Conservation (phyloP, 2,113 vertebrate genomes). For the Monarcha castaneiventris region DNA sequence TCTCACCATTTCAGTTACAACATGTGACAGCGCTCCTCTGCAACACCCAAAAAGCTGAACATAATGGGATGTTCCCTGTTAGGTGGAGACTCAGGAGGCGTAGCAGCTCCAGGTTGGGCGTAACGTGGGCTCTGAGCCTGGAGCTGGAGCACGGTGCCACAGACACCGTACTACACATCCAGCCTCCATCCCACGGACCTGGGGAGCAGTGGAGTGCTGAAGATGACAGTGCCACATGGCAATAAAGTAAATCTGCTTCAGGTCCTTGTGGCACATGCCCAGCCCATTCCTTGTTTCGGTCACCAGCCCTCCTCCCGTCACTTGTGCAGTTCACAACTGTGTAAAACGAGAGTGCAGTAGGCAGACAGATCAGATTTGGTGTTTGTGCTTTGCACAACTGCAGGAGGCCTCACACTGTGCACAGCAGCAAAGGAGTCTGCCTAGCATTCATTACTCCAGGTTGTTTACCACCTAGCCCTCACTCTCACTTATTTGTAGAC, state of each 20-base stretch:
- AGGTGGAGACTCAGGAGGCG: neutral
- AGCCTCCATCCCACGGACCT: neutral
- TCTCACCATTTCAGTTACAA: conserved; percentile 49
- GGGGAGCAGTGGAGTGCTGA: neutral
- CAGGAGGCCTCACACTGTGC: neutral
- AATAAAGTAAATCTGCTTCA: fast-evolving
- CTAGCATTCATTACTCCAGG: neutral
- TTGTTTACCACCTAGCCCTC: neutral
- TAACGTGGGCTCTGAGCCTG: neutral
- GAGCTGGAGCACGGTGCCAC: neutral
- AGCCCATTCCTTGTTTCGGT: neutral
- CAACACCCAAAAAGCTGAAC: neutral
- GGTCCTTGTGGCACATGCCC: neutral
- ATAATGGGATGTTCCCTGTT: neutral
- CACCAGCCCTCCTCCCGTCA: fast-evolving
- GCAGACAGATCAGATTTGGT: neutral
- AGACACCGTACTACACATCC: neutral
- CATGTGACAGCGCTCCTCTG: conserved; percentile 1
- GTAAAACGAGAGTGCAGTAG: neutral
- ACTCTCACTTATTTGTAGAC: neutral
- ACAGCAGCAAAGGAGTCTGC: neutral
- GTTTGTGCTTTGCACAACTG: neutral
- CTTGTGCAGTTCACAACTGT: fast-evolving
- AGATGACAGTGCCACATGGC: neutral
- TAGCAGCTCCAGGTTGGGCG: neutral